These are phyloP conservation scores for Buteo buteo DNA, from an alignment of 2,113 vertebrate species.

Conservation along the genomic window DNA sequence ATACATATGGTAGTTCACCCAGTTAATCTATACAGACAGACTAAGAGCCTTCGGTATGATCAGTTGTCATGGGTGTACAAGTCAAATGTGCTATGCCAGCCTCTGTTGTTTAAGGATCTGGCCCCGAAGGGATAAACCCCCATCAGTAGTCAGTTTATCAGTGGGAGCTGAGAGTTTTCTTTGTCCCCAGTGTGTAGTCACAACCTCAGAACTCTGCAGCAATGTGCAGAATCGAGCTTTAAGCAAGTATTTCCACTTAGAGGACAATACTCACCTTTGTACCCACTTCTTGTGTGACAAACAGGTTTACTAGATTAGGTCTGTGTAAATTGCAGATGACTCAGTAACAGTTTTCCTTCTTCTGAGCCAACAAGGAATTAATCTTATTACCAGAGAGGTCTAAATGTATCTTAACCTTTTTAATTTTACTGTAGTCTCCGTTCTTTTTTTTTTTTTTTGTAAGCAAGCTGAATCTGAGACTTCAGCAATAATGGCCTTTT, in stretches of 20 bases:
- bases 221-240: background rate
- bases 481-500: background rate
- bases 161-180: background rate
- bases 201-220: background rate
- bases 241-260: background rate
- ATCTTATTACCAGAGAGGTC: conserved; percentile 31
- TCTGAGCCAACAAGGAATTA: background rate
- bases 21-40: background rate
- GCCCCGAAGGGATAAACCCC: background rate
- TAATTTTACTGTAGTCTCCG: background rate
- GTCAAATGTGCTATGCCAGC: background rate
- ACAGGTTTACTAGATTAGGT: conserved; percentile 33
- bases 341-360: background rate
- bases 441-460: background rate
- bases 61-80: background rate
- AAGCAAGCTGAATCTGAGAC: background rate
- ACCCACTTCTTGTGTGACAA: conserved; percentile 28
- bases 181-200: background rate
- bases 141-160: background rate
- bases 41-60: background rate
- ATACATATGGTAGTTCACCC: background rate
- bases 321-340: conserved; percentile 24
- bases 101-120: conserved; percentile 15
- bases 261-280: conserved; percentile 38
- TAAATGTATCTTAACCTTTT: conserved; percentile 17